These are phyloP conservation scores for Drosophila planitibia DNA, from an alignment of 2,888 invertebrate species.

Conservation along the genomic window DNA sequence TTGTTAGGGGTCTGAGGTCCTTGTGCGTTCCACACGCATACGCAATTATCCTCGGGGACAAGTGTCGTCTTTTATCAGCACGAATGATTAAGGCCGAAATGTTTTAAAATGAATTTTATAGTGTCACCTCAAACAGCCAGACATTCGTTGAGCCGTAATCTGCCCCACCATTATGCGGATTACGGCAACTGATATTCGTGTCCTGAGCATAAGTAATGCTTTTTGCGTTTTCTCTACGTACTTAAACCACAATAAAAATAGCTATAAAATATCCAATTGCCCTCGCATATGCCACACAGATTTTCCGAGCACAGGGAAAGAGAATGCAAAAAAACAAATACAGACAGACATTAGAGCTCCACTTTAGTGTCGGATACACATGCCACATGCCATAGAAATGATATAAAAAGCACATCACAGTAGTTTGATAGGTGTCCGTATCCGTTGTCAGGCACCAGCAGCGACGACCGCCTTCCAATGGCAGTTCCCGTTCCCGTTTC, in stretches of 20 bases:
- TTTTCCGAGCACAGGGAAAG: background rate
- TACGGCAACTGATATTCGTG: constrained; percentile 33
- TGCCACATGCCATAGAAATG: constrained; percentile 26
- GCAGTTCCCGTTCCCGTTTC: constrained; percentile 4
- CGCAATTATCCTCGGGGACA: constrained; percentile 76
- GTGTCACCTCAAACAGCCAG: constrained; percentile 48
- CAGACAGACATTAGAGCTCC: constrained; percentile 8
- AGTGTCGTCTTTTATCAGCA: constrained; percentile 74
- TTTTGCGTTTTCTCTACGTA: constrained; percentile 8
- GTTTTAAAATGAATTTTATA: constrained; percentile 77
- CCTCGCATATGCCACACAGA: constrained; percentile 45
- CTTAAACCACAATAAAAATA: constrained; percentile 41
- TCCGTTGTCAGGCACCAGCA: constrained; percentile 12
- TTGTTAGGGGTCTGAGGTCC: background rate
- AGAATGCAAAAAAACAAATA: background rate
- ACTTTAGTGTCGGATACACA: constrained; percentile 24
- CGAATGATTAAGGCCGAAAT: constrained; percentile 73
- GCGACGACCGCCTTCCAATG: constrained; percentile 23
- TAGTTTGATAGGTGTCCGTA: constrained; percentile 51
- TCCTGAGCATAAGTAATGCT: constrained; percentile 25
- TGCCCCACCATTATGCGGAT: constrained; percentile 43
- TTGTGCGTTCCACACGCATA: constrained; percentile 55
- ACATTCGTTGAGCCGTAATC: constrained; percentile 51
- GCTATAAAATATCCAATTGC: constrained; percentile 48
- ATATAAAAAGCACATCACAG: constrained; percentile 26